Base-by-base conservation (phyloP, 2,113 vertebrate genomes). In the Syngnathoides biaculeatus region DNA sequence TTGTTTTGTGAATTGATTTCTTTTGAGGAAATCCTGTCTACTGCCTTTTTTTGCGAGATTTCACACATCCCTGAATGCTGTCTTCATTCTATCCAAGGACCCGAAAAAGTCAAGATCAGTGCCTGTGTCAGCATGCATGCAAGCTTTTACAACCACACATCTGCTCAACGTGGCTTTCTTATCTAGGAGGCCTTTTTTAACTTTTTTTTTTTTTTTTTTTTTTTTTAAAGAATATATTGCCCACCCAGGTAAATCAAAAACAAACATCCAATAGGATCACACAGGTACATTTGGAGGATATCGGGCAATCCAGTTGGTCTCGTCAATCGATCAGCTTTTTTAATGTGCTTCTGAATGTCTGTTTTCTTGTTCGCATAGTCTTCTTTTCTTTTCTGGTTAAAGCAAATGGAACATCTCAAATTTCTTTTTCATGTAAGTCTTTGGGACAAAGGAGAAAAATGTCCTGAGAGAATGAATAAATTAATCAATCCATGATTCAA, bases 381-480 rank as follows among this genome's bases (percentile, higher is more conserved):
- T 0, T 76, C 74, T 71, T 76, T 72, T 82, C 62, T 82, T 86
- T 88, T 89, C 81, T 72, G 77, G 68, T 79, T 65, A 77, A 73
- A 82, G 78, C 72, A 68, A 86, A 80, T 78, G 75, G 71, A 75
- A 82, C 71, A 81, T 89, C 73, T 89, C 82, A 79, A 75, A 80
- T 75, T 82, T 78, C 64, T 88, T 79, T 68, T 81, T 71, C 83
- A 82, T 92, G 87, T 91, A 88, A 86, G 83, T 89, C 81, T 88
- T 84, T 86, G 77, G 88, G 88, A 89, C 84, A 68, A 73, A 53
- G n/a, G 64, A 75, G 77, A 75, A 75, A 74, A 45, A 38, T 75
- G 87, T 87, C 83, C 88, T 75, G 80, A 87, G 79, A 84, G 87
- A 91, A 90, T 88, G 79, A 93, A 92, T 92, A 92, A 92, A 93